These are phyloP conservation scores for Paratrypauchen microcephalus DNA, from an alignment of 2,797 vertebrate species.

Conservation along the genomic window DNA sequence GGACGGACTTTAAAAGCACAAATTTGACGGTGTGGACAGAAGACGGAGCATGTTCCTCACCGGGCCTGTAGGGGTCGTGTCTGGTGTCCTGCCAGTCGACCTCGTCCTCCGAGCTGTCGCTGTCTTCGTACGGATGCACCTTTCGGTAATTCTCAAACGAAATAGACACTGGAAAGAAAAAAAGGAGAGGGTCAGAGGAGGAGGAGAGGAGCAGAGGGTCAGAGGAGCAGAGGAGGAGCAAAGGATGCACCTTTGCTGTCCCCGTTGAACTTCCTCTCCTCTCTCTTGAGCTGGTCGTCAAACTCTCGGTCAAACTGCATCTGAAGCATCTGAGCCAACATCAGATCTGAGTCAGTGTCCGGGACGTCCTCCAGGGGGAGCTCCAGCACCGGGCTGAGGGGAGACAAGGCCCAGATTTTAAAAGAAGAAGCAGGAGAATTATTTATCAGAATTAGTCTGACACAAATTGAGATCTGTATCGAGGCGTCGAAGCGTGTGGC, in stretches of 20 bases:
- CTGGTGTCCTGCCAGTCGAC: conserved; percentile 98
- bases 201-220: no score
- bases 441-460: no score
- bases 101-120: conserved; percentile 96
- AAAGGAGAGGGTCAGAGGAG: no score
- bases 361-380: conserved; percentile 70
- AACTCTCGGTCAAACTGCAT: conserved; percentile 96
- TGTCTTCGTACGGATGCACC: conserved; percentile 92
- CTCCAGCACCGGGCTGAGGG: conserved; percentile 71
- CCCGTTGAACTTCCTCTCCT: conserved; percentile 96
- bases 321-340: conserved; percentile 96
- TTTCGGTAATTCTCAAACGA: conserved; percentile 97
- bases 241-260: conserved; percentile 89
- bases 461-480: no score
- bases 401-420: no score
- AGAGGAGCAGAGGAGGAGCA: no score
- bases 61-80: conserved; percentile 90
- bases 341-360: conserved; percentile 91
- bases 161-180: conserved; percentile 85
- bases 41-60: conserved; percentile 59
- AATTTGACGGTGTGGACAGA: no score
- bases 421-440: no score
- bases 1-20: no score
- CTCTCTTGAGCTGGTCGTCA: conserved; percentile 89
- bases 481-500: no score